phyloP scores from a whole-genome alignment of 2,888 invertebrate species.

The Tolmerus cingulatus region DNA sequence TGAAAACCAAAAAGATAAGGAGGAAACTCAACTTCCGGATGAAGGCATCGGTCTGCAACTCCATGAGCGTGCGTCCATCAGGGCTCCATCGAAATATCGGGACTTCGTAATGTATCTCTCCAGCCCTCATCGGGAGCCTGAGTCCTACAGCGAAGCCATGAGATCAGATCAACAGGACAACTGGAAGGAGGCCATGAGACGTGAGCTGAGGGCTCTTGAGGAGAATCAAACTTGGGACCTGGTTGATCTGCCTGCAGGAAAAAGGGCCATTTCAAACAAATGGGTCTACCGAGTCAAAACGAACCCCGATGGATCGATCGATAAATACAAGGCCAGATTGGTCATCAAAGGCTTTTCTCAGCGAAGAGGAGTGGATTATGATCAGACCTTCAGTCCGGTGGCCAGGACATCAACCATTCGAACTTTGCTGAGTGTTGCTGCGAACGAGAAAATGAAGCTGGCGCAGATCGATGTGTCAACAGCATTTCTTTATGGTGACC shows the following conservation, averaged over 20 bases:
- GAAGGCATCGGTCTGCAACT: too few species aligned
- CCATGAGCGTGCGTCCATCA: too few species aligned
- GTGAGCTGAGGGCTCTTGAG: conserved; percentile 53
- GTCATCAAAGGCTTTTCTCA: conserved; percentile 53
- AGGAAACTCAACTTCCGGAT: conserved; percentile 1
- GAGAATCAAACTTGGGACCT: conserved; percentile 54
- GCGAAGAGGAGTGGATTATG: conserved; percentile 43
- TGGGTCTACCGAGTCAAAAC: conserved; percentile 54
- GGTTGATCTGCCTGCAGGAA: conserved; percentile 50
- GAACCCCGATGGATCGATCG: conserved; percentile 52
- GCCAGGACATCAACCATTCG: conserved; percentile 46
- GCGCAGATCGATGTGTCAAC: conserved; percentile 42
- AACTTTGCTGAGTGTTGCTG: conserved; percentile 46
- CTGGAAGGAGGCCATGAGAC: conserved; percentile 52
- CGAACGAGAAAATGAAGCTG: conserved; percentile 23
- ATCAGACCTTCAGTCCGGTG: conserved; percentile 49
- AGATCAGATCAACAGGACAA: background rate
- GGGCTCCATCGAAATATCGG: too few species aligned
- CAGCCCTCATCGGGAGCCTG: too few species aligned
- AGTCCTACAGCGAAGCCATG: too few species aligned
- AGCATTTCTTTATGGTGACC: conserved; percentile 40
- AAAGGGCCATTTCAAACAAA: conserved; percentile 51
- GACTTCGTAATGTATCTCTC: too few species aligned
- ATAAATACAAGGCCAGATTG: conserved; percentile 54
- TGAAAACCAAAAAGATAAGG: too few species aligned